A percentile compares a stretch with the other conserved stretches of the same genome.
Evolutionary conservation across 2,113 vertebrate genomes (phyloP).

Genomic region (Sarotherodon lohbergeri): DNA sequence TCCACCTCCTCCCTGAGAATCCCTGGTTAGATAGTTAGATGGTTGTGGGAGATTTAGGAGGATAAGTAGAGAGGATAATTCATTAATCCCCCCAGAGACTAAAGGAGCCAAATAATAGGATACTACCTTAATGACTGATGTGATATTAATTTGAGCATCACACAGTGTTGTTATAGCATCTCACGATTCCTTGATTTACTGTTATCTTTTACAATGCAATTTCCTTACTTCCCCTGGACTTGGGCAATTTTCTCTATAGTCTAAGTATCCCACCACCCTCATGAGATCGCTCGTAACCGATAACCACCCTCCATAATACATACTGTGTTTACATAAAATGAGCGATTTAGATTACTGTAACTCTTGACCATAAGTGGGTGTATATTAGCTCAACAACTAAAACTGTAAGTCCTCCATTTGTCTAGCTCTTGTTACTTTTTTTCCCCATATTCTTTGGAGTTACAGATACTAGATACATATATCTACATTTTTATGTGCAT

Average conservation of each 20-base stretch:
- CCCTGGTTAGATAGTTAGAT: neutral
- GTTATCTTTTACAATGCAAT: neutral
- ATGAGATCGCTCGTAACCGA: neutral
- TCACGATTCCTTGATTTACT: neutral
- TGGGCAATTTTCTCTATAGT: neutral
- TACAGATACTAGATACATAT: no score
- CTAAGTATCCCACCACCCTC: neutral
- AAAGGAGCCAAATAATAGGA: neutral
- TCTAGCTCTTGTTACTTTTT: neutral
- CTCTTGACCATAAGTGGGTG: neutral
- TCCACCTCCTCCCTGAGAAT: slow-evolving; percentile 8
- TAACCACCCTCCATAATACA: neutral
- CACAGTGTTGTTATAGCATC: neutral
- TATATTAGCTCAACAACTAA: neutral
- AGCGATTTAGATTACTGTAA: neutral
- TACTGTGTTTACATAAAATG: neutral
- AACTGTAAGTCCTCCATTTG: neutral
- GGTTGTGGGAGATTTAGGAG: slow-evolving; percentile 31
- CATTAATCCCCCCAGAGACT: neutral
- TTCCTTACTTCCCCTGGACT: neutral
- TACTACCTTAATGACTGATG: neutral
- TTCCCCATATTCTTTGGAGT: neutral
- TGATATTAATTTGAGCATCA: neutral
- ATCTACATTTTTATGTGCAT: neutral
- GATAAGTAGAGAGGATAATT: slow-evolving; percentile 11